Percentiles rank a stretch among this genome's conserved stretches.
These are phyloP conservation scores for Pempheris klunzingeri DNA, from an alignment of 2,797 vertebrate genomes.

Conservation along the genomic window DNA sequence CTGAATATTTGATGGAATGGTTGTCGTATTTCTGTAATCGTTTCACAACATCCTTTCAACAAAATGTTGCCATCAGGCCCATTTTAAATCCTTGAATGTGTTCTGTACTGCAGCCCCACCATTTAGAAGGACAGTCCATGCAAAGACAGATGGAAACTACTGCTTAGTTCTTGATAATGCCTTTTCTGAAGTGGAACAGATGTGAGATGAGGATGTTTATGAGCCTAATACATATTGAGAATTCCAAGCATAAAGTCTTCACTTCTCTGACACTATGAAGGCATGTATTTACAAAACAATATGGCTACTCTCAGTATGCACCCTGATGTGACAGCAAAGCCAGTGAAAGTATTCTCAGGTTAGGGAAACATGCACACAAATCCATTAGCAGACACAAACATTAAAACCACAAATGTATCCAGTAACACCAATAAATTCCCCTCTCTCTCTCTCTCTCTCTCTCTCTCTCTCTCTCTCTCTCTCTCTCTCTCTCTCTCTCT, in stretches of 20 bases:
- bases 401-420: slow-evolving; percentile 23
- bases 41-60: slow-evolving; percentile 1
- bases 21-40: slow-evolving; percentile 9
- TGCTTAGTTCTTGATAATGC: slow-evolving; percentile 16
- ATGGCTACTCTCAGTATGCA: slow-evolving; percentile 31
- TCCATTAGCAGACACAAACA: slow-evolving; percentile 23
- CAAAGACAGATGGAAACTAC: slow-evolving; percentile 10
- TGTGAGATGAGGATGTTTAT: slow-evolving; percentile 23
- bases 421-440: slow-evolving; percentile 17
- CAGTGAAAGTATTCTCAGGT: slow-evolving; percentile 20
- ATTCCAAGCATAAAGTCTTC: slow-evolving; percentile 29
- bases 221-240: slow-evolving; percentile 54
- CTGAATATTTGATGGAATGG: slow-evolving; percentile 5
- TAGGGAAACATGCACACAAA: slow-evolving; percentile 23
- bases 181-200: slow-evolving; percentile 37
- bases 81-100: slow-evolving; percentile 21
- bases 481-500: too few relatives aligned
- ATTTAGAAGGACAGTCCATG: neutral
- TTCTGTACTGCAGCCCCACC: neutral
- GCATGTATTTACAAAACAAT: slow-evolving; percentile 47
- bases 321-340: slow-evolving; percentile 44
- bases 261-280: slow-evolving; percentile 28
- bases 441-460: too few relatives aligned
- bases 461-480: too few relatives aligned
- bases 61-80: neutral